Base-by-base conservation (phyloP, 2,797 vertebrate species). In the Chelonia mydas region DNA sequence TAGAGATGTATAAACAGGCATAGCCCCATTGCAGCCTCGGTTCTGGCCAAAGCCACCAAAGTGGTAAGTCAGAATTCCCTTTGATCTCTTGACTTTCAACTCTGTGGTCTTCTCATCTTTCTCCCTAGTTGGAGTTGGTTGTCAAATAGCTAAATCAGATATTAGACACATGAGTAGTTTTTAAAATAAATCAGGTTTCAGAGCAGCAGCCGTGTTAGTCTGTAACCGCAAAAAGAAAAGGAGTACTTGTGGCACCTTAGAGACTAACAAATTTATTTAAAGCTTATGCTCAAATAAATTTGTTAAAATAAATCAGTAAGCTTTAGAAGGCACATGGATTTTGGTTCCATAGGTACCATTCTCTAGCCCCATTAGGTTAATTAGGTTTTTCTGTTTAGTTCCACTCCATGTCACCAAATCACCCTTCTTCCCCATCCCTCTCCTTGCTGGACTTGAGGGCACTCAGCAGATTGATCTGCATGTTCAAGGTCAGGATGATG, bases 71-170 rank as follows among this genome's bases (percentile, higher is more conserved):
- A 72, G 37, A 25, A 89, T 90, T 89, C 90, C 57, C 83, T 95
- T 91, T 95, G 65, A 86, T 91, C 84, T 83, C 84, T 84, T 81
- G 8, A 7, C 31, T 76, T 50, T 41, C n/a, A 41, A 72, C 65
- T 72, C 17, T 59, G 81, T 80, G 94, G 94, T 95, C 88, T 91
- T 6, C n/a, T 72, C n/a, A 37, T 72, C 65, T 82, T 23, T 49
- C 91, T 41, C 59, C 54, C 94, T 16, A 10, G 11, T 61, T 61
- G n/a, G 31, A 65, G 57, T 10, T 84, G 47, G 28, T 54, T 91
- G 84, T 78, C 83, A 41, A 19, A 83, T 76, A 49, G n/a, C 79
- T 37, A 33, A 80, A 65, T 57, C 27, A 10, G 57, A 77, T 87
- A 88, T 45, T 59, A 80, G 47, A 5, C 6, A 82, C 41, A 83